Percentiles rank a stretch among this genome's conserved stretches.
phyloP scores from a whole-genome alignment of 2,113 vertebrate genomes.

The Uria lomvia region DNA sequence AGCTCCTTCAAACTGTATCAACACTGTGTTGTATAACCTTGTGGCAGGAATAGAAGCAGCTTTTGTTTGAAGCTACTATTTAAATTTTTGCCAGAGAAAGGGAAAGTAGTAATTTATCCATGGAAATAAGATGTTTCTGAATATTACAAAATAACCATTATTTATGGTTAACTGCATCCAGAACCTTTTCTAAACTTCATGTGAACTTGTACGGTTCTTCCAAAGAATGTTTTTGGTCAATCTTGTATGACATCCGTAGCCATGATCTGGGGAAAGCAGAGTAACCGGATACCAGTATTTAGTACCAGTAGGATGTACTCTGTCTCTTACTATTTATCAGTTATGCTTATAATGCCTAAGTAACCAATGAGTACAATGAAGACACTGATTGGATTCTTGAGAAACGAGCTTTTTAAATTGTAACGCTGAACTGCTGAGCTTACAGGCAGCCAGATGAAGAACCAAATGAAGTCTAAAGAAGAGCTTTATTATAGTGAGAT shows the following conservation, averaged over 20 bases:
- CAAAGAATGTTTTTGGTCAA: constrained; percentile 35
- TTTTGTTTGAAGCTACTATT: constrained; percentile 63
- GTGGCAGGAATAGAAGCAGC: constrained; percentile 56
- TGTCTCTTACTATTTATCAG: constrained; percentile 1
- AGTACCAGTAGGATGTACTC: background rate
- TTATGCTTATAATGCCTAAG: background rate
- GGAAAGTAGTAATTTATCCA: constrained; percentile 58
- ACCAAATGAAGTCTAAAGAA: background rate
- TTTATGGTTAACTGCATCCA: constrained; percentile 53
- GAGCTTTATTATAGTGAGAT: background rate
- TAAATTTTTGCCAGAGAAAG: constrained; percentile 60
- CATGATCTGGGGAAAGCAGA: constrained; percentile 20
- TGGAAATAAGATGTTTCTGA: constrained; percentile 62
- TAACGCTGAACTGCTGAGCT: background rate
- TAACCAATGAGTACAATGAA: constrained; percentile 10
- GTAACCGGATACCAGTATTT: constrained; percentile 35
- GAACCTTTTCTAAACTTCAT: constrained; percentile 59
- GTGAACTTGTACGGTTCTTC: constrained; percentile 39
- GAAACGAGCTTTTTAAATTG: constrained; percentile 17
- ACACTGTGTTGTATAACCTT: constrained; percentile 57
- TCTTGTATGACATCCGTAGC: background rate
- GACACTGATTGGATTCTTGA: constrained; percentile 13
- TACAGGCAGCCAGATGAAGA: background rate
- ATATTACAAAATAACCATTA: constrained; percentile 64
- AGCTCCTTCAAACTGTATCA: constrained; percentile 45